Percentiles rank a stretch among this genome's conserved stretches.
Evolutionary conservation across 1,140 invertebrate species (phyloP).

Genomic region (Apis mellifera): DNA sequence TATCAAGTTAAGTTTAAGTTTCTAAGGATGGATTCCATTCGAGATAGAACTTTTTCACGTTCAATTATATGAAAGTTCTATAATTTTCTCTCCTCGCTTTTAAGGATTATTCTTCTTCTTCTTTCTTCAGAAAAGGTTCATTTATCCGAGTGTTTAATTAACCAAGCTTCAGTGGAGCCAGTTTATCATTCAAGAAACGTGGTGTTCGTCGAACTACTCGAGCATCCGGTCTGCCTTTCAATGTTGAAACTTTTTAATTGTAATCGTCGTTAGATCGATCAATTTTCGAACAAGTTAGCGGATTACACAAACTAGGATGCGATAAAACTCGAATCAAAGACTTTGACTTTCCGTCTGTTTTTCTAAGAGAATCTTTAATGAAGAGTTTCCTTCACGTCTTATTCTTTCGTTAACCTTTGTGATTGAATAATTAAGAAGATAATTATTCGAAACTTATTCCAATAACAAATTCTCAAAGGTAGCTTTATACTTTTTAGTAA

Average conservation of each 20-base stretch:
- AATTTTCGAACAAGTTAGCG: background rate
- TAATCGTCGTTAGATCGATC: slow-evolving; percentile 4
- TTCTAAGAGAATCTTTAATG: background rate
- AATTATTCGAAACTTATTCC: no score
- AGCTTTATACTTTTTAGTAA: no score
- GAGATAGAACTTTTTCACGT: no score
- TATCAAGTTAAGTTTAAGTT: no score
- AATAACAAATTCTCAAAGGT: no score
- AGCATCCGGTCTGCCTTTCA: background rate
- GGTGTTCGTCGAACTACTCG: background rate
- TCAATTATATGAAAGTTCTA: no score
- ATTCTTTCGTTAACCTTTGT: background rate
- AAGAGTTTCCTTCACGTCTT: background rate
- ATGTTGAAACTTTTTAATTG: slow-evolving; percentile 16
- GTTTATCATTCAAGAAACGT: slow-evolving; percentile 13
- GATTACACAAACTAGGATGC: background rate
- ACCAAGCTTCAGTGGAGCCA: background rate
- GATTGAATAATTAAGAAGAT: background rate
- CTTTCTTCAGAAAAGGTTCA: background rate
- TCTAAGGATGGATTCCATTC: no score
- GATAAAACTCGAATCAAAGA: background rate
- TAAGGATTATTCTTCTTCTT: background rate
- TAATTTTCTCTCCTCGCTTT: no score
- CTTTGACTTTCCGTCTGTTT: background rate
- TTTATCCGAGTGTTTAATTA: background rate